Conservation (phyloP, 2,113 vertebrate species). For the Sceloporus undulatus region DNA sequence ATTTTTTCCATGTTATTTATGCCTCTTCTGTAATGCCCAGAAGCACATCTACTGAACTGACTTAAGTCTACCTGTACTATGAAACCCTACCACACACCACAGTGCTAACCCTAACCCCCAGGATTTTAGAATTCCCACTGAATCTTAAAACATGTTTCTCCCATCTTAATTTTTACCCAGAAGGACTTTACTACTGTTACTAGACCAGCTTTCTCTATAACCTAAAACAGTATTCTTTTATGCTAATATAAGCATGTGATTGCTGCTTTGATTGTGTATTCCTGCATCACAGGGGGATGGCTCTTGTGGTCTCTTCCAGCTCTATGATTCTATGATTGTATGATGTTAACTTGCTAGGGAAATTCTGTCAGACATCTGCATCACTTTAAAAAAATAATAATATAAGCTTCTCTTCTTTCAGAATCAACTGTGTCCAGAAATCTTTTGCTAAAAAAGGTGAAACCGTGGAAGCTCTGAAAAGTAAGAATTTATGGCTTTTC, state of each 20-base stretch:
- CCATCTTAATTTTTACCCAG: neutral
- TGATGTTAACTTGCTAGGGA: conserved; percentile 20
- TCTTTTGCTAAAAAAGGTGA: conserved; percentile 89
- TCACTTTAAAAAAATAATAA: conserved; percentile 43
- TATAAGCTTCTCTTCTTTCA: conserved; percentile 72
- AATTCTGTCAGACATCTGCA: neutral
- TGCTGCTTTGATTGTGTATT: neutral
- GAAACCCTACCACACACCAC: too few species aligned
- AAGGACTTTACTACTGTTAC: neutral
- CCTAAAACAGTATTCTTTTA: neutral
- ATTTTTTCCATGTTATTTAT: too few species aligned
- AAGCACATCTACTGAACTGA: too few species aligned
- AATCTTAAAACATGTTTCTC: neutral
- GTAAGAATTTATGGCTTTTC: conserved; percentile 74
- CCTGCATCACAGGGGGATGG: too few species aligned
- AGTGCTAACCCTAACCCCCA: too few species aligned
- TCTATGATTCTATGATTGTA: neutral
- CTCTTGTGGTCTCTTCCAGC: too few species aligned
- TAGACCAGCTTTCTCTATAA: neutral
- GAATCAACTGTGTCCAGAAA: conserved; percentile 93
- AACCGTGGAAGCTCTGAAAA: conserved; percentile 91
- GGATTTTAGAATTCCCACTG: too few species aligned
- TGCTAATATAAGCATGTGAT: neutral
- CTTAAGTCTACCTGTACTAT: too few species aligned
- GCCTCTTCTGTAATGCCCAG: too few species aligned